phyloP scores from a whole-genome alignment of 2,113 vertebrate species.

The Otocyon megalotis region DNA sequence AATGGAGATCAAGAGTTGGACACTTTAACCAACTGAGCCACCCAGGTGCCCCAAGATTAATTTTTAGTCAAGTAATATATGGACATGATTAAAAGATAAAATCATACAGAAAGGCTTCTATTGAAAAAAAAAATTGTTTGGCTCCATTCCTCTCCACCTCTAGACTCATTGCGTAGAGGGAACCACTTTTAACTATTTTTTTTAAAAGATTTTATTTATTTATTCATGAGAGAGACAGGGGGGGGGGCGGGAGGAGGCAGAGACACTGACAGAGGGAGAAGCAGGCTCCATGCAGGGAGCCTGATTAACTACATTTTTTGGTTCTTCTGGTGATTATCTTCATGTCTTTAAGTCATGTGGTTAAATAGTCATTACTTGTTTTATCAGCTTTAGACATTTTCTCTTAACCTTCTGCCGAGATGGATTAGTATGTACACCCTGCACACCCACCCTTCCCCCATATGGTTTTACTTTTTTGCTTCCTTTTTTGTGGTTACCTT shows the following conservation, averaged over 20 bases:
- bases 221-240: too few species aligned
- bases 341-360: constrained; percentile 1
- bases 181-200: neutral
- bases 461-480: constrained; percentile 43
- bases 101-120: neutral
- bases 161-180: neutral
- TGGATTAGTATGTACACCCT: neutral
- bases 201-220: neutral
- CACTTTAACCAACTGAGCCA: neutral
- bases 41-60: neutral
- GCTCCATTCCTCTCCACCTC: neutral
- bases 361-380: constrained; percentile 18
- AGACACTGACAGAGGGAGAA: too few species aligned
- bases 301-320: neutral
- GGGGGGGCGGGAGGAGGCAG: too few species aligned
- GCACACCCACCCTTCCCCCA: neutral
- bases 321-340: constrained; percentile 36
- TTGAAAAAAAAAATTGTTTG: neutral
- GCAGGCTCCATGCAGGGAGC: too few species aligned
- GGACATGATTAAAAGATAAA: neutral
- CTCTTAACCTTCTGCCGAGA: neutral
- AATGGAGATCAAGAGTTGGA: neutral
- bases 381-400: constrained; percentile 34
- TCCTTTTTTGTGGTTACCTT: constrained; percentile 57
- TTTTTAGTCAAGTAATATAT: constrained; percentile 24